A percentile compares a stretch with the other conserved stretches of the same genome.
These are phyloP conservation scores for Drosophila nebulosa DNA, from an alignment of 1,140 invertebrate genomes.

Conservation along the genomic window DNA sequence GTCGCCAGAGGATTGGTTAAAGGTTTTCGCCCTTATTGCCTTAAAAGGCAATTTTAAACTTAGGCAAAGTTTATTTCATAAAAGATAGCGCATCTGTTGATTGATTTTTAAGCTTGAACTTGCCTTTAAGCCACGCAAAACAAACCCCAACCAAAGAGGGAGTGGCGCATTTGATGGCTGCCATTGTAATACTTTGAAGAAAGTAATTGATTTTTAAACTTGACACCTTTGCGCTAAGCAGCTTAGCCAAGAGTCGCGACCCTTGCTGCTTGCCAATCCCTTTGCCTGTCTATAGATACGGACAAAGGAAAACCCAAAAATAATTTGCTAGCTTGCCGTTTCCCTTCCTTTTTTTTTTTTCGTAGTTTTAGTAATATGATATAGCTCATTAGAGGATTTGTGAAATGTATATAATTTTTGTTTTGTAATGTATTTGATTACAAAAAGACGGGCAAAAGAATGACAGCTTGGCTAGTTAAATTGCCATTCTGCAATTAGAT, in stretches of 20 bases:
- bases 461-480: conserved; percentile 49
- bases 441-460: conserved; percentile 7
- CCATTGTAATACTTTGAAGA: conserved; percentile 49
- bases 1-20: too few relatives aligned
- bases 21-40: background rate
- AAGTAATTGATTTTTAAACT: conserved; percentile 78
- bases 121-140: background rate
- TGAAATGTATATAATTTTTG: conserved; percentile 6
- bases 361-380: conserved; percentile 52
- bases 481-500: conserved; percentile 70
- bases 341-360: conserved; percentile 13
- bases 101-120: background rate
- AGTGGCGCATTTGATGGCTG: conserved; percentile 3
- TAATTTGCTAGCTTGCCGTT: background rate
- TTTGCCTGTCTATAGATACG: background rate
- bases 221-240: conserved; percentile 72
- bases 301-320: background rate
- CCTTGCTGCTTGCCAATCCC: background rate
- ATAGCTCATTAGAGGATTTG: conserved; percentile 70
- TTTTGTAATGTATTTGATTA: conserved; percentile 55
- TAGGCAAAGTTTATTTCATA: background rate
- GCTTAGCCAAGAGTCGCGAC: conserved; percentile 47
- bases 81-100: background rate
- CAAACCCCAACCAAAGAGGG: conserved; percentile 11
- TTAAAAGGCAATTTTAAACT: background rate